These are phyloP conservation scores for Kryptolebias ocellatus DNA, from an alignment of 2,797 vertebrate genomes.

Conservation along the genomic window DNA sequence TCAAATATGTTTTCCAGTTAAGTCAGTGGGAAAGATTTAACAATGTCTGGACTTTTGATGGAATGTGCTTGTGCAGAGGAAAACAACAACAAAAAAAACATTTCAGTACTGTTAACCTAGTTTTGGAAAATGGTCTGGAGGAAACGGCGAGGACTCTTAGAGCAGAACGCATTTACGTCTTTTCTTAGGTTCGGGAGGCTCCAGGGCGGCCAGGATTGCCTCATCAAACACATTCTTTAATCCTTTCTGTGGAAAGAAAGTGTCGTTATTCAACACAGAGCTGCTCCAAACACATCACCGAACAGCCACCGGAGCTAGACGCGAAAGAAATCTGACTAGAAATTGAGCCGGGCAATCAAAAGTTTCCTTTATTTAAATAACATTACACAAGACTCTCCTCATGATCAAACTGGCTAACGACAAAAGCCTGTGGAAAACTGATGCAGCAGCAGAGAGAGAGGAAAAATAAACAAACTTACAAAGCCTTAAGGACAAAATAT, in stretches of 20 bases:
- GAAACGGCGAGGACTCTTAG: conserved; percentile 82
- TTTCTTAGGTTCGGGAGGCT: conserved; percentile 97
- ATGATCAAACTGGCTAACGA: conserved; percentile 59
- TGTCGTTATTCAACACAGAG: conserved; percentile 78
- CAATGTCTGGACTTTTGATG: conserved; percentile 69
- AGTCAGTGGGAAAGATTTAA: conserved; percentile 56
- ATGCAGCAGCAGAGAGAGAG: conserved; percentile 58
- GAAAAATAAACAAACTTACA: conserved; percentile 6
- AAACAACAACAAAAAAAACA: conserved; percentile 34
- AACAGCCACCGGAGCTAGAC: conserved; percentile 31
- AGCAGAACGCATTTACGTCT: conserved; percentile 95
- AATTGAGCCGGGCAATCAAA: conserved; percentile 66
- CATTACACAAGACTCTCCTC: conserved; percentile 72
- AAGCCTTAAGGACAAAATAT: conserved; percentile 48
- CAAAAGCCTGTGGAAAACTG: conserved; percentile 57
- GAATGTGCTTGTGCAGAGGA: conserved; percentile 63
- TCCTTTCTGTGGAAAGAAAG: conserved; percentile 96
- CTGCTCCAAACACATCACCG: conserved; percentile 33
- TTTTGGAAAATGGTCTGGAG: conserved; percentile 72
- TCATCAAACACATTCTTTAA: conserved; percentile 99
- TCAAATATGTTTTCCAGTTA: conserved; percentile 49
- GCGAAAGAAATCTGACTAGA: conserved; percentile 54
- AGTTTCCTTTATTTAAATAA: conserved; percentile 79
- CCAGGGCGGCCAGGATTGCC: conserved; percentile 97
- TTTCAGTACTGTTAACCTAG: conserved; percentile 66